These are phyloP conservation scores for Gisinianus flammeolus DNA, from an alignment of 2,888 invertebrate genomes.

Conservation along the genomic window DNA sequence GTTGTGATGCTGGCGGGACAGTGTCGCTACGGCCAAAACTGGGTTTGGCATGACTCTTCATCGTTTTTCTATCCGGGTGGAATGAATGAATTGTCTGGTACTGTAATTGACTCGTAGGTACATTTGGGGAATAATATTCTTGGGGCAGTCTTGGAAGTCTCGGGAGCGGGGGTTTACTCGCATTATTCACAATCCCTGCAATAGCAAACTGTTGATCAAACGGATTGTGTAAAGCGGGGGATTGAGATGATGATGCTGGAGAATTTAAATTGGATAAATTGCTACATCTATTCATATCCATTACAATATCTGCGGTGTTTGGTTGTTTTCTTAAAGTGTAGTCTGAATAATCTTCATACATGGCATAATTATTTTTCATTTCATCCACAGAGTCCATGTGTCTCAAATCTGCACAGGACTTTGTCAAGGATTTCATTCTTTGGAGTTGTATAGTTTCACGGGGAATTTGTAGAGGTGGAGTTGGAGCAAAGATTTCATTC, in stretches of 20 bases:
- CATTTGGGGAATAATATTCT: constrained; percentile 35
- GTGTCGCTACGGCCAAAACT: background rate
- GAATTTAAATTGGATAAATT: background rate
- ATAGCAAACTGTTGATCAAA: constrained; percentile 28
- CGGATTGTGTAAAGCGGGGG: background rate
- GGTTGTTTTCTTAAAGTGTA: no score
- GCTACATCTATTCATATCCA: background rate
- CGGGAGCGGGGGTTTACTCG: background rate
- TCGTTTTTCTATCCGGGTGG: constrained; percentile 29
- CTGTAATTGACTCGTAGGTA: constrained; percentile 31
- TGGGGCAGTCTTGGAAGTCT: constrained; percentile 15
- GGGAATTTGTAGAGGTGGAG: constrained; percentile 13
- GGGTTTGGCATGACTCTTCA: background rate
- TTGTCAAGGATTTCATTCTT: constrained; percentile 41
- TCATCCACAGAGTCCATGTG: background rate
- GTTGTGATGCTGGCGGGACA: no score
- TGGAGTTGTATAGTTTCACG: constrained; percentile 1
- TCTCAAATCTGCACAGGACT: constrained; percentile 55
- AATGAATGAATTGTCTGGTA: constrained; percentile 48
- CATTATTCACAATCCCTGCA: background rate
- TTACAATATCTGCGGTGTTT: constrained; percentile 22
- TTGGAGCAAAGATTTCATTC: constrained; percentile 51
- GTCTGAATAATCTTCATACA: background rate
- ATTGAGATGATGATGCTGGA: constrained; percentile 7
- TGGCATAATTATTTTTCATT: background rate